These are phyloP conservation scores for Eudasyphora cyanicolor DNA, from an alignment of 2,888 invertebrate species.

Conservation along the genomic window DNA sequence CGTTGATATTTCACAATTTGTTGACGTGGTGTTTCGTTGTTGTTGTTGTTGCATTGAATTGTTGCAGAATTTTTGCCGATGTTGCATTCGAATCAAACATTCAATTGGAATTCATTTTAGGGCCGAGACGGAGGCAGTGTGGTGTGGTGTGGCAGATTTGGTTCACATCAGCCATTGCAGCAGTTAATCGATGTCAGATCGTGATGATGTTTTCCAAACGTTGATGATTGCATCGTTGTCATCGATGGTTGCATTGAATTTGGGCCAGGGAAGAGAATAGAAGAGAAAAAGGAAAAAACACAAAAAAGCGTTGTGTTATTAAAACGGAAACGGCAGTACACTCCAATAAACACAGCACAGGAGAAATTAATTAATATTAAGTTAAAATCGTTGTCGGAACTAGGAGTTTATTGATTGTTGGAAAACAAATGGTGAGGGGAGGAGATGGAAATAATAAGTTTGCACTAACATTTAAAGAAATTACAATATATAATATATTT, in stretches of 20 bases:
- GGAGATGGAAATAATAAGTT: too few relatives aligned
- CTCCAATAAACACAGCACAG: background rate
- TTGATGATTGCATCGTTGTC: background rate
- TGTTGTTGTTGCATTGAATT: constrained; percentile 31
- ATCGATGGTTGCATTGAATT: background rate
- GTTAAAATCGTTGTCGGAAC: background rate
- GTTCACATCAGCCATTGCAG: too few relatives aligned
- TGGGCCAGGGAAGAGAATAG: background rate
- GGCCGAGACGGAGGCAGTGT: too few relatives aligned
- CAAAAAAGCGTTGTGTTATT: background rate
- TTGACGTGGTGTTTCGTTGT: background rate
- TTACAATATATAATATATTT: too few relatives aligned
- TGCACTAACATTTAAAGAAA: too few relatives aligned
- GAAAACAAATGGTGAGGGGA: too few relatives aligned
- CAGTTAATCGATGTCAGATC: constrained; percentile 4
- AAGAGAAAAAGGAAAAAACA: background rate
- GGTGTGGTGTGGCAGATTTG: too few relatives aligned
- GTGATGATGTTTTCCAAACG: background rate
- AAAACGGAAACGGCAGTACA: background rate
- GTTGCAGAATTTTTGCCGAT: background rate
- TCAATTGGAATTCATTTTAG: background rate
- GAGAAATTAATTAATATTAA: constrained; percentile 9
- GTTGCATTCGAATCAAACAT: constrained; percentile 31
- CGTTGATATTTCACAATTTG: constrained; percentile 55
- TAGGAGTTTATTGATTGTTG: too few relatives aligned